phyloP scores from a whole-genome alignment of 2,888 invertebrate species.

The Gnatocerus cornutus region DNA sequence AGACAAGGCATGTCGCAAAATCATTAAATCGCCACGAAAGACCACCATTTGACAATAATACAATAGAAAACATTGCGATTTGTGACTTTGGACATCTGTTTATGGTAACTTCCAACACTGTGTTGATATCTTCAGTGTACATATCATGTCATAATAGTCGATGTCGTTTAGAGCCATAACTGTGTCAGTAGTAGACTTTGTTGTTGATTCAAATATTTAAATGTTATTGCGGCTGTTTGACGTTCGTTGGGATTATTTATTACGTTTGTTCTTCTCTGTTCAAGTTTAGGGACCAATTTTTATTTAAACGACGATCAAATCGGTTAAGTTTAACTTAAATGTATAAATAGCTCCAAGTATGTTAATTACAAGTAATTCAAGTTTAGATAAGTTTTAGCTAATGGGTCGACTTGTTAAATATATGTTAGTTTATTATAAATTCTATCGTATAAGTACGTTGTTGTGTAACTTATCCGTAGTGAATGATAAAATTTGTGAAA shows the following conservation, averaged over 20 bases:
- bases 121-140: conserved; percentile 45
- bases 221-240: conserved; percentile 16
- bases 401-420: conserved; percentile 30
- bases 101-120: conserved; percentile 1
- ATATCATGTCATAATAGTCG: conserved; percentile 47
- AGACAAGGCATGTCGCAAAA: background rate
- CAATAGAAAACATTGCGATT: background rate
- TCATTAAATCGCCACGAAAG: background rate
- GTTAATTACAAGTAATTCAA: conserved; percentile 17
- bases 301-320: conserved; percentile 31
- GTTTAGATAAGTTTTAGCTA: conserved; percentile 23
- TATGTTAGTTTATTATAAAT: conserved; percentile 30
- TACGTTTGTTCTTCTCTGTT: conserved; percentile 25
- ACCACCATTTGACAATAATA: conserved; percentile 4
- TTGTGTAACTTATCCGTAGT: conserved; percentile 30
- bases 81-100: background rate
- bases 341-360: conserved; percentile 13
- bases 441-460: conserved; percentile 21
- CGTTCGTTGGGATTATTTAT: conserved; percentile 20
- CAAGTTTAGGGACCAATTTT: conserved; percentile 39
- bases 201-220: conserved; percentile 27
- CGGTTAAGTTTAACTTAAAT: conserved; percentile 26
- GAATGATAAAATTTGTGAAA: conserved; percentile 21
- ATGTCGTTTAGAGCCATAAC: conserved; percentile 33
- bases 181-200: conserved; percentile 25